Conservation (phyloP, 2,888 invertebrate species). For the Athalia circularis region DNA sequence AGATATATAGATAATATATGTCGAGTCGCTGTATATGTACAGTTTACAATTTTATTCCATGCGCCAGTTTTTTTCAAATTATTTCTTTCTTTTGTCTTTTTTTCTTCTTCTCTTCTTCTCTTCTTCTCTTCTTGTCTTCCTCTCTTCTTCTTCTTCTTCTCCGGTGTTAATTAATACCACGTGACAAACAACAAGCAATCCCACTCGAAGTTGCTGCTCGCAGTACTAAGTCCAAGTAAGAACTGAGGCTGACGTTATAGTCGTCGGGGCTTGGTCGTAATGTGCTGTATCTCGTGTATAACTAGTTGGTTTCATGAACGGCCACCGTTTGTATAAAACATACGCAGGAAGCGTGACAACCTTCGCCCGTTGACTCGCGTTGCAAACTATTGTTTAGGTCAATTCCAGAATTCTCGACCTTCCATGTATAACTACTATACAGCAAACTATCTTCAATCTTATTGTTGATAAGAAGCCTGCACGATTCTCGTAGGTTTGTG, state of each 20-base stretch:
- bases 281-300: constrained; percentile 16
- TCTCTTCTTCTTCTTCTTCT: background rate
- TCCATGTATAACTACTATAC: background rate
- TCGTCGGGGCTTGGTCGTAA: background rate
- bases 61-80: background rate
- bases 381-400: background rate
- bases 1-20: no score
- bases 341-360: constrained; percentile 7
- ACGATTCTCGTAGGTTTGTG: no score
- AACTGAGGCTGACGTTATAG: constrained; percentile 20
- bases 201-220: constrained; percentile 28
- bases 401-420: background rate
- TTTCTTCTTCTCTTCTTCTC: no score
- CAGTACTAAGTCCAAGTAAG: constrained; percentile 33
- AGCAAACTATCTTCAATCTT: no score
- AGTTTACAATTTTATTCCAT: background rate
- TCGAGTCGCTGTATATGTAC: no score
- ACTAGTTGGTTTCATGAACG: constrained; percentile 6
- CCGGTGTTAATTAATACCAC: constrained; percentile 19
- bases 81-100: background rate
- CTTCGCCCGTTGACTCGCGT: background rate
- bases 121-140: no score
- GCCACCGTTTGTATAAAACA: background rate
- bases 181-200: constrained; percentile 14
- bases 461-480: no score